Base-by-base conservation (phyloP, 2,888 invertebrate species). In the Seira ritae region DNA sequence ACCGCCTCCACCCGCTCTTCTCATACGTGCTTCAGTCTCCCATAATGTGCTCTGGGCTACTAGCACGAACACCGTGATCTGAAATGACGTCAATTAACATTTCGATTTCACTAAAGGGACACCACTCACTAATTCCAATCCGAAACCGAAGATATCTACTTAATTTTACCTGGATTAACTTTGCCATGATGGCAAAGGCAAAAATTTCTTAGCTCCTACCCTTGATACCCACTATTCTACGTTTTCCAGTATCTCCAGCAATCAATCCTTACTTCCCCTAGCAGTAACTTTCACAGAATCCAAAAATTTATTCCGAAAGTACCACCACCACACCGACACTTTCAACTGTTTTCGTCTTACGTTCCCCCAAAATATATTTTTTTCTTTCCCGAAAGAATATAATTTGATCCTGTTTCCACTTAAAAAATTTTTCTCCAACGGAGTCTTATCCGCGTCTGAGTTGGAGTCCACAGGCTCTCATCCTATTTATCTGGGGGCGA, bases 181-280 rank as follows among this genome's bases (percentile, higher is more conserved):
- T 80, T 80, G 80, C 80, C 80, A 80, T 80, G 62, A 46, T 66
- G 80, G 80, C 80, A 80, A 80, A 80, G 79, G 55, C 6, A 46
- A 46, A 46, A 6, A 10, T 46, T 12, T 6, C 46, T 46, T 46
- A 46, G 46, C 6, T 6, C 46, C 46, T 12, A 10, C 46, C 12
- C 46, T 46, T 46, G 46, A 12, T 10, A n/a, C n/a, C n/a, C n/a
- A n/a, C n/a, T n/a, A n/a, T n/a, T n/a, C n/a, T n/a, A n/a, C n/a
- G n/a, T n/a, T n/a, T n/a, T n/a, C n/a, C n/a, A n/a, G n/a, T n/a
- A n/a, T n/a, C n/a, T n/a, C n/a, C n/a, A n/a, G n/a, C n/a, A n/a
- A n/a, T n/a, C n/a, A n/a, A n/a, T n/a, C n/a, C n/a, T n/a, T n/a
- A n/a, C n/a, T n/a, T n/a, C n/a, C n/a, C n/a, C n/a, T n/a, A n/a